These are phyloP conservation scores for Cyrtodaria siliqua DNA, from an alignment of 2,888 invertebrate species.

Conservation along the genomic window DNA sequence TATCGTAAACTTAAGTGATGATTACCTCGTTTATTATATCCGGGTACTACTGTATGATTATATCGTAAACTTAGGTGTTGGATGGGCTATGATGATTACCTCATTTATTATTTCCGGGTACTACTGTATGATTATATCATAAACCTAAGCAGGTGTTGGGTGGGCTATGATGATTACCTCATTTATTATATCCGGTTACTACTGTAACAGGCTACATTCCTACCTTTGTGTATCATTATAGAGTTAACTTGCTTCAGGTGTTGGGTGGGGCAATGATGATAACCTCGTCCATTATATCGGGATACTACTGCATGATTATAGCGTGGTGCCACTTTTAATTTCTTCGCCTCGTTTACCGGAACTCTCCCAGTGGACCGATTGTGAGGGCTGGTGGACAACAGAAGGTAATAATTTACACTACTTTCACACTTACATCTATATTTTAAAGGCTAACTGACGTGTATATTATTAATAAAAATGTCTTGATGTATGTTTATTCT, in stretches of 20 bases:
- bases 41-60: conserved; percentile 77
- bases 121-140: no score
- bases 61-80: no score
- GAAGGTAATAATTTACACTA: no score
- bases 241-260: conserved; percentile 33
- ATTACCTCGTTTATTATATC: conserved; percentile 69
- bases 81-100: no score
- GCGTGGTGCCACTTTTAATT: conserved; percentile 72
- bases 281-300: conserved; percentile 68
- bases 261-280: conserved; percentile 70
- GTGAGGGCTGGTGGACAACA: conserved; percentile 74
- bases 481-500: no score
- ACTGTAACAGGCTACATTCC: conserved; percentile 66
- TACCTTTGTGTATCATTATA: background rate
- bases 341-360: conserved; percentile 73
- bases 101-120: no score
- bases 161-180: conserved; percentile 72
- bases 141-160: conserved; percentile 60
- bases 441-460: no score
- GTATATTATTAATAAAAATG: no score
- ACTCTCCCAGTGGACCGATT: conserved; percentile 68
- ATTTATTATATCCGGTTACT: conserved; percentile 70
- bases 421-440: no score
- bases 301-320: conserved; percentile 77
- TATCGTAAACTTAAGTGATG: conserved; percentile 56